Conservation (phyloP, 2,888 invertebrate genomes). For the Deilephila elpenor region DNA sequence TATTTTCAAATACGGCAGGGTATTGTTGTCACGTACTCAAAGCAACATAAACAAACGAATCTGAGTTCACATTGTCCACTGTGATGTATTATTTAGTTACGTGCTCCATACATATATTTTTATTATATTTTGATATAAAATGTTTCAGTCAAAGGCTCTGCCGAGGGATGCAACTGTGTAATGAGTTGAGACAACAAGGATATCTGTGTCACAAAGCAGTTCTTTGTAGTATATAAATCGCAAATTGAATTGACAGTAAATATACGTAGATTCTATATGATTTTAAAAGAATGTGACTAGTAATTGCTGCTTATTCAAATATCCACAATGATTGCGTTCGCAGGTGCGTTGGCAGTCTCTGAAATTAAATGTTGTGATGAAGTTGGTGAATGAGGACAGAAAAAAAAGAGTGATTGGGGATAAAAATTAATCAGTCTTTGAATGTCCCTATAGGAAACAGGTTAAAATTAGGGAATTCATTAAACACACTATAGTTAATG, state of each 20-base stretch:
- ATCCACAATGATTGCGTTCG: too few species aligned
- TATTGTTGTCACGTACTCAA: slow-evolving; percentile 4
- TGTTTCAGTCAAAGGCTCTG: slow-evolving; percentile 5
- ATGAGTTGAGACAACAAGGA: neutral
- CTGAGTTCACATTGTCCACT: neutral
- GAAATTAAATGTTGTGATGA: too few species aligned
- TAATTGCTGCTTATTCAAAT: too few species aligned
- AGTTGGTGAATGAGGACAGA: too few species aligned
- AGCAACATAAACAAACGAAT: neutral
- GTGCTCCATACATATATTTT: slow-evolving; percentile 3
- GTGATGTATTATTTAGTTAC: neutral
- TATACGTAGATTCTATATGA: neutral
- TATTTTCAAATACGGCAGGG: neutral
- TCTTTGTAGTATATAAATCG: neutral
- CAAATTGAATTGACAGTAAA: neutral
- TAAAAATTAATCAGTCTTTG: too few species aligned
- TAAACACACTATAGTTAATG: too few species aligned
- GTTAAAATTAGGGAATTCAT: too few species aligned
- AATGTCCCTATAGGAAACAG: too few species aligned
- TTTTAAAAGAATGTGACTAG: too few species aligned
- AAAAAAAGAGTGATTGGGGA: too few species aligned
- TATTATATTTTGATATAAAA: neutral
- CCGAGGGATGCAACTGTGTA: neutral
- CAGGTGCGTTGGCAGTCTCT: too few species aligned
- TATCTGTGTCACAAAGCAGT: neutral